Conservation (phyloP, 2,113 vertebrate genomes). For the Odontophorus gujanensis region DNA sequence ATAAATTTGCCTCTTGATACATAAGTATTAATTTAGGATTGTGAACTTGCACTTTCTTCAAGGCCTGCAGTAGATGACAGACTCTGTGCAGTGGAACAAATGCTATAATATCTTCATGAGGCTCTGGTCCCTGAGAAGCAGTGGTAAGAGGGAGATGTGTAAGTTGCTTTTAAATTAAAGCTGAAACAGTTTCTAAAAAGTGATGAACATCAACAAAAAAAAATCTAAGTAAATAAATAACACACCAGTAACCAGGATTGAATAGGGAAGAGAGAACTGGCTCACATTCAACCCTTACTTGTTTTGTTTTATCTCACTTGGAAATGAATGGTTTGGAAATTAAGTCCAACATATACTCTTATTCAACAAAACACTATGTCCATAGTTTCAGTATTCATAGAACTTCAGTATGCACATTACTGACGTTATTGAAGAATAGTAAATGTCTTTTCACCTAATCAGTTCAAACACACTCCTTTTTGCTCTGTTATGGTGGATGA, state of each 20-base stretch:
- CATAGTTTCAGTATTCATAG: background rate
- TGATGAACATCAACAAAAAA: background rate
- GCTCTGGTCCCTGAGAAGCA: background rate
- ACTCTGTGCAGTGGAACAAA: slow-evolving; percentile 39
- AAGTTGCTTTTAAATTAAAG: slow-evolving; percentile 38
- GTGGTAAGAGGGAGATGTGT: slow-evolving; percentile 1
- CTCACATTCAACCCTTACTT: background rate
- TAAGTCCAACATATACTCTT: background rate
- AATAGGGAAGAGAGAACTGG: background rate
- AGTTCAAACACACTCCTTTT: background rate
- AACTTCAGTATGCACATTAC: background rate
- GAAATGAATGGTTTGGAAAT: background rate
- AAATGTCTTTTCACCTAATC: background rate
- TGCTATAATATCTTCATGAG: slow-evolving; percentile 1
- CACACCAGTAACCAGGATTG: background rate
- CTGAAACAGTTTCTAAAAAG: background rate
- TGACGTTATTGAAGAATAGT: background rate
- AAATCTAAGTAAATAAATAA: background rate
- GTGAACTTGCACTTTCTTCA: background rate
- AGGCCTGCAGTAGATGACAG: background rate
- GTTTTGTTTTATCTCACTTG: background rate
- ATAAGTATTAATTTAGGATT: slow-evolving; percentile 33
- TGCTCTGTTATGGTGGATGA: background rate
- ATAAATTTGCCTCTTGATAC: slow-evolving; percentile 22
- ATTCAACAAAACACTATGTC: background rate